phyloP scores from a whole-genome alignment of 2,113 vertebrate species.

The Meriones unguiculatus region DNA sequence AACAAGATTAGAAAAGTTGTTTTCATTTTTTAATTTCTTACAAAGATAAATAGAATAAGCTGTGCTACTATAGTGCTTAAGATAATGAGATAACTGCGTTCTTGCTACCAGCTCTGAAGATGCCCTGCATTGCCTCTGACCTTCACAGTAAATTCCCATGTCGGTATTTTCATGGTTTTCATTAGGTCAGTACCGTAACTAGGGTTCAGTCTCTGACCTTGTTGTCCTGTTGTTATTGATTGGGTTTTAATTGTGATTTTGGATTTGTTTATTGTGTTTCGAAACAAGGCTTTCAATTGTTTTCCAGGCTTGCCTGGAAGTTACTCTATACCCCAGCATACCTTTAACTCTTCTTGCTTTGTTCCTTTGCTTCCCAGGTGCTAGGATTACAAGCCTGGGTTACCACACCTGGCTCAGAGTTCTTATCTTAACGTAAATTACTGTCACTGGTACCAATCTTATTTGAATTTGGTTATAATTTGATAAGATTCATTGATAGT shows the following conservation, averaged over 20 bases:
- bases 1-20: background rate
- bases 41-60: background rate
- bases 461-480: constrained; percentile 34
- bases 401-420: background rate
- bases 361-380: background rate
- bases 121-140: background rate
- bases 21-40: background rate
- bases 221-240: background rate
- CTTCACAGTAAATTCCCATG: background rate
- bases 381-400: background rate
- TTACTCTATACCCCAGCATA: background rate
- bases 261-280: background rate
- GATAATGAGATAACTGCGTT: background rate
- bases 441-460: background rate
- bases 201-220: background rate
- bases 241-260: background rate
- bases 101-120: background rate
- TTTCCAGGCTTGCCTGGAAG: background rate
- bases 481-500: background rate
- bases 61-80: background rate
- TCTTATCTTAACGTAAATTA: background rate
- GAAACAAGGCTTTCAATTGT: background rate
- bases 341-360: background rate
- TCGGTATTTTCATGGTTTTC: background rate
- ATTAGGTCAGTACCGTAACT: background rate